Evolutionary conservation across 2,888 invertebrate genomes (phyloP).

Genomic region (Sarcophaga rosellei): DNA sequence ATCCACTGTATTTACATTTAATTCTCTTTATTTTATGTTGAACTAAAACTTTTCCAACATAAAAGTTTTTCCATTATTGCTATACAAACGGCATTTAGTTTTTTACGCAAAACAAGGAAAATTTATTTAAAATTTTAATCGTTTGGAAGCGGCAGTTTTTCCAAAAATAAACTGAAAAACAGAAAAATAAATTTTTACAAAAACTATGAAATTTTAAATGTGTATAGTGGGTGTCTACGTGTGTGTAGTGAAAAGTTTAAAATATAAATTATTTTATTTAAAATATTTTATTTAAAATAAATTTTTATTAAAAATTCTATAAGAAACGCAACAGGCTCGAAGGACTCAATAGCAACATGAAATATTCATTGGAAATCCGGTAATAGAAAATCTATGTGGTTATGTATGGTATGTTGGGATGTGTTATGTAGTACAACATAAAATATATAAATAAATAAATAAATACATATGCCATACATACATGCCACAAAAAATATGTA

Average conservation of each 20-base stretch:
- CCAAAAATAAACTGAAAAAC: not conserved
- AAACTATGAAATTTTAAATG: too few relatives aligned
- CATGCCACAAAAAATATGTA: too few relatives aligned
- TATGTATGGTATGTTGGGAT: too few relatives aligned
- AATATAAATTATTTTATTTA: slow-evolving; percentile 65
- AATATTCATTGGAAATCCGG: too few relatives aligned
- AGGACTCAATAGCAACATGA: slow-evolving; percentile 49
- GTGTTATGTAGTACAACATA: too few relatives aligned
- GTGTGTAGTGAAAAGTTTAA: slow-evolving; percentile 24
- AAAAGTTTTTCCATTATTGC: slow-evolving; percentile 38
- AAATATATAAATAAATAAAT: slow-evolving; percentile 25
- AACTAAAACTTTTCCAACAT: not conserved
- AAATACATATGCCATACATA: too few relatives aligned
- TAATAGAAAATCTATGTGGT: too few relatives aligned
- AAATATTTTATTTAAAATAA: slow-evolving; percentile 59
- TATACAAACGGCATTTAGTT: not conserved
- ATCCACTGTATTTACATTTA: not conserved
- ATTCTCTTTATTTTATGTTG: not conserved
- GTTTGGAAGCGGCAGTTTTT: too few relatives aligned
- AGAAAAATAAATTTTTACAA: slow-evolving; percentile 5
- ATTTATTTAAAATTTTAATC: too few relatives aligned
- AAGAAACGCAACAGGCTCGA: slow-evolving; percentile 59
- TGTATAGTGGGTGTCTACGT: too few relatives aligned
- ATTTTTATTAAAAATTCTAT: slow-evolving; percentile 66
- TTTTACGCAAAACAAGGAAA: too few relatives aligned